Percentiles rank a stretch among this genome's conserved stretches.
phyloP scores from a whole-genome alignment of 2,113 vertebrate species.

The Seriola rivoliana region DNA sequence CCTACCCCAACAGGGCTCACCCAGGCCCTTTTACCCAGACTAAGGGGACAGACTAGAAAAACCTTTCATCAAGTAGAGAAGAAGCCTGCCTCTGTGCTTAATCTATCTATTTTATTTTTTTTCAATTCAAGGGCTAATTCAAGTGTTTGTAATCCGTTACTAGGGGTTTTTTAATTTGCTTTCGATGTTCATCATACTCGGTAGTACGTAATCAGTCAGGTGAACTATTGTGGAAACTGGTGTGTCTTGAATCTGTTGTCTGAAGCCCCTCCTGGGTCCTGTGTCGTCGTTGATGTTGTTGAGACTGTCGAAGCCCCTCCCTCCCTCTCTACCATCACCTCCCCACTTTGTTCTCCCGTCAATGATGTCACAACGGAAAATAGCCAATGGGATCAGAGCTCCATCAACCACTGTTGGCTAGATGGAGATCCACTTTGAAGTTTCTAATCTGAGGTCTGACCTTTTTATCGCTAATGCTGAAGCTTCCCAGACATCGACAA shows the following conservation, averaged over 20 bases:
- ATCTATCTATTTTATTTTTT: conserved; percentile 43
- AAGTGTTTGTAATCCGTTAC: conserved; percentile 70
- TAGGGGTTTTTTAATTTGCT: conserved; percentile 63
- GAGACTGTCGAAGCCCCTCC: conserved; percentile 43
- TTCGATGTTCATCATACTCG: conserved; percentile 58
- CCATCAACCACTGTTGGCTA: conserved; percentile 49
- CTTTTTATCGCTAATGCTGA: conserved; percentile 57
- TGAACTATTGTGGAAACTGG: conserved; percentile 68
- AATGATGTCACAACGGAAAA: conserved; percentile 76
- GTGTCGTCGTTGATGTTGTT: conserved; percentile 44
- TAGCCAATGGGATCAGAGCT: conserved; percentile 61
- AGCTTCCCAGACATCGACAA: conserved; percentile 54
- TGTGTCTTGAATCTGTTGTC: conserved; percentile 69
- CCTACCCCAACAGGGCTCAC: conserved; percentile 48
- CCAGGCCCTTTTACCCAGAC: conserved; percentile 45
- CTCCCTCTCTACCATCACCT: background rate
- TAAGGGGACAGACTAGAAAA: conserved; percentile 48
- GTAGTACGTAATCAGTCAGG: conserved; percentile 30
- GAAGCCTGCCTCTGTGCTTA: conserved; percentile 39
- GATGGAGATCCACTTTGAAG: conserved; percentile 39
- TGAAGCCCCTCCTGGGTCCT: conserved; percentile 44
- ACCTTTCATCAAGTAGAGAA: conserved; percentile 37
- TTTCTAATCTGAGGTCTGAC: conserved; percentile 26
- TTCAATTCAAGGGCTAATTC: conserved; percentile 88
- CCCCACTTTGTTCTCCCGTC: conserved; percentile 16